Conservation (phyloP, 2,888 invertebrate species). For the Esperia sulphurella region DNA sequence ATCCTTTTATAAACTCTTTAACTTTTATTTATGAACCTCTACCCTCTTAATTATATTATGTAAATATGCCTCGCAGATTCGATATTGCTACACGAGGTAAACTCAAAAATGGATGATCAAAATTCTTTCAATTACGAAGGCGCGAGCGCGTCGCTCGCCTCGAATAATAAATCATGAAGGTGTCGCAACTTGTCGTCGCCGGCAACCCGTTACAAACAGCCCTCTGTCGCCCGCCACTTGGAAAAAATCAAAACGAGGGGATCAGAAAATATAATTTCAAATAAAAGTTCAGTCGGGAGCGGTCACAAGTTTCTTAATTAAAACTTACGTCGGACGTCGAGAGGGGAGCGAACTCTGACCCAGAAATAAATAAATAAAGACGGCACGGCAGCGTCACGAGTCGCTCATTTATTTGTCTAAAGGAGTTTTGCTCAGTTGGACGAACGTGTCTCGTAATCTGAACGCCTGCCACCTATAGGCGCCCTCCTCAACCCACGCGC, state of each 20-base stretch:
- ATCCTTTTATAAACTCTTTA: too few species aligned
- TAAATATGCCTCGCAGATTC: conserved; percentile 12
- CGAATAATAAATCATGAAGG: conserved; percentile 66
- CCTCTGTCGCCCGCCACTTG: conserved; percentile 27
- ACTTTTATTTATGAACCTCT: too few species aligned
- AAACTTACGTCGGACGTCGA: conserved; percentile 75
- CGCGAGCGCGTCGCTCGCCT: conserved; percentile 27
- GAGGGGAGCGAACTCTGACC: conserved; percentile 70
- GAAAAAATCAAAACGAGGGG: conserved; percentile 63
- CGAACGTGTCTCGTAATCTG: conserved; percentile 62
- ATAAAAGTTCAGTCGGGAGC: conserved; percentile 72
- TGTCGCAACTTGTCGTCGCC: conserved; percentile 60
- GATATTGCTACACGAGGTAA: conserved; percentile 4
- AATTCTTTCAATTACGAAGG: conserved; percentile 53
- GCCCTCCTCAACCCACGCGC: conserved; percentile 7
- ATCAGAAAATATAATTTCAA: conserved; percentile 77
- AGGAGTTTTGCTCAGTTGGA: conserved; percentile 64
- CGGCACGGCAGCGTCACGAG: conserved; percentile 59
- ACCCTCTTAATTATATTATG: conserved; percentile 8
- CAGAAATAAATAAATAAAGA: conserved; percentile 77
- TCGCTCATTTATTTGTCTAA: conserved; percentile 74
- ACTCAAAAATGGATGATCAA: conserved; percentile 27
- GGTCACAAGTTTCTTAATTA: conserved; percentile 80
- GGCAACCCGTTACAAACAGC: conserved; percentile 60
- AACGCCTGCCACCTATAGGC: conserved; percentile 17